Percentiles rank a stretch among this genome's conserved stretches.
Conservation (phyloP, 2,113 vertebrate genomes). For the Plecturocebus donacophilus region DNA sequence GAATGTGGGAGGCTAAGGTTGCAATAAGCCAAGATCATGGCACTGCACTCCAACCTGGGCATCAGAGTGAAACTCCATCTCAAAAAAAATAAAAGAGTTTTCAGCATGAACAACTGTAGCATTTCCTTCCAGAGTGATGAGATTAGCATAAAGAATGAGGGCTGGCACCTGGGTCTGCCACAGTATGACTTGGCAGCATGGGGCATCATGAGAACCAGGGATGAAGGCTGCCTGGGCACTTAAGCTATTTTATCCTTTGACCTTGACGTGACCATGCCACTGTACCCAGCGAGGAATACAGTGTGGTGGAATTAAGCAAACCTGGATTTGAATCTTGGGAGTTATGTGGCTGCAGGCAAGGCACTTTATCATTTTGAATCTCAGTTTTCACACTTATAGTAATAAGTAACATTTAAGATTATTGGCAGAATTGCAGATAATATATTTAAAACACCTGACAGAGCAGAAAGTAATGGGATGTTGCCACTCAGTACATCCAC, state of each 20-base stretch:
- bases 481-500: too few species aligned
- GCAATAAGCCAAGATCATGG: too few species aligned
- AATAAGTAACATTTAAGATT: background rate
- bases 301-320: background rate
- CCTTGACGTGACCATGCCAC: background rate
- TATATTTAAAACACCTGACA: background rate
- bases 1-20: too few species aligned
- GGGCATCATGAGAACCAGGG: background rate
- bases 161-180: background rate
- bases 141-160: background rate
- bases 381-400: background rate
- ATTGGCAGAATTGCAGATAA: background rate
- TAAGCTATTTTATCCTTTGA: background rate
- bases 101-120: background rate
- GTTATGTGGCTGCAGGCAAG: background rate
- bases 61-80: too few species aligned
- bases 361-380: background rate
- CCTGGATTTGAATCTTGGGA: background rate
- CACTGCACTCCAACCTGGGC: too few species aligned
- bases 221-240: too few species aligned
- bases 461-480: background rate
- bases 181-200: too few species aligned
- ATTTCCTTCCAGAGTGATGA: background rate
- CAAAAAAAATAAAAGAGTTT: background rate
- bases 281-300: background rate